Base-by-base conservation (phyloP, 2,888 invertebrate genomes). In the Limenitis camilla region DNA sequence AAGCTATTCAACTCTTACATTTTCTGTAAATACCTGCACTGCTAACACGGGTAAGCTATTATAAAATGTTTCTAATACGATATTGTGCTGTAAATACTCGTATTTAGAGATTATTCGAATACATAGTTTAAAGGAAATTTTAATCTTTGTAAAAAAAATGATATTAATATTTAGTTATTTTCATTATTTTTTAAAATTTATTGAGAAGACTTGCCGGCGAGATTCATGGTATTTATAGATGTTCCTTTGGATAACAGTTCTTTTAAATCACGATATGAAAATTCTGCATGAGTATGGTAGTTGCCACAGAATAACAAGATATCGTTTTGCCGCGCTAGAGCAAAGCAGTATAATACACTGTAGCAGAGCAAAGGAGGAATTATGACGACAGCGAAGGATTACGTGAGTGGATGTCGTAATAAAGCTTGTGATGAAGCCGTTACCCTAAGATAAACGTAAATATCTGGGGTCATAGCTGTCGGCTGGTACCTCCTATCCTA, bases 391-490 rank as follows among this genome's bases (percentile, higher is more conserved):
- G 71, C 77, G 77, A 82, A 81, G 83, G 85, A 85, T 86, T 85
- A 87, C 86, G 86, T 85, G 85, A 87, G 87, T 86, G 86, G 87
- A 86, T 86, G 86, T 81, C 80, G 85, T 85, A 86, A 87, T 87
- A 87, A 86, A 87, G 87, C 86, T 86, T 82, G 85, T 83, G 84
- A 86, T 87, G 85, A 86, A 86, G 86, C 83, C 84, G 83, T 86
- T 86, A 83, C 80, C 81, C 84, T 78, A 78, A 87, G 86, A 85
- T 87, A 85, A 85, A 85, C 86, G 83, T 86, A 85, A 86, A 87
- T 84, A 85, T 85, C 80, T 81, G 76, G 72, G 77, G 72, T 75
- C 76, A 74, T 76, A 73, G 76, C 76, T 74, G 80, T 77, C 76
- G 68, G 77, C 68, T 65, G 65, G 61, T 62, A 19, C 19, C 19